A percentile compares a stretch with the other conserved stretches of the same genome.
Evolutionary conservation across 1,140 invertebrate genomes (phyloP).

Genomic region (Papilio polyxenes): DNA sequence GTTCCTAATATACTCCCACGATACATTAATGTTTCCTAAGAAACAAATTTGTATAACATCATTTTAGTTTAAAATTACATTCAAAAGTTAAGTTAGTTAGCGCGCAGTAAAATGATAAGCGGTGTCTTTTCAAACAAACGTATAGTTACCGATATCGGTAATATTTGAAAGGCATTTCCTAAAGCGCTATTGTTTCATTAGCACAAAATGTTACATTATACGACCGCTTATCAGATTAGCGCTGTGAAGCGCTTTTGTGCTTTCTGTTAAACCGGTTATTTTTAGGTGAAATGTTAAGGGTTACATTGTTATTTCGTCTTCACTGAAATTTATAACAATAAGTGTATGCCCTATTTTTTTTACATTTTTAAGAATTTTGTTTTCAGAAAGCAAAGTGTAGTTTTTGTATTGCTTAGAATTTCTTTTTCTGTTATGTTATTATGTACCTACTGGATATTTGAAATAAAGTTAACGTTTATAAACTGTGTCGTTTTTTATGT

Average conservation of each 20-base stretch:
- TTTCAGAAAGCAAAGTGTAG: not conserved
- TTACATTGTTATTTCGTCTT: not conserved
- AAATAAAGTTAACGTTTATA: too few relatives aligned
- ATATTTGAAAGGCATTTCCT: constrained; percentile 49
- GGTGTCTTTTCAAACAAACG: not conserved
- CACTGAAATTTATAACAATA: constrained; percentile 28
- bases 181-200: constrained; percentile 55
- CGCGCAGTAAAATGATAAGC: constrained; percentile 2
- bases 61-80: constrained; percentile 8
- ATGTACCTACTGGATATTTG: not conserved
- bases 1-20: not conserved
- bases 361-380: not conserved
- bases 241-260: constrained; percentile 25
- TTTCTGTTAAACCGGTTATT: constrained; percentile 40
- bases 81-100: not conserved
- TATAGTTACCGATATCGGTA: constrained; percentile 25
- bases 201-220: constrained; percentile 54
- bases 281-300: constrained; percentile 43
- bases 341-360: not conserved
- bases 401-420: not conserved
- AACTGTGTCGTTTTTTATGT: too few relatives aligned
- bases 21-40: not conserved
- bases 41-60: not conserved
- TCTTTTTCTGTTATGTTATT: not conserved
- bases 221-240: constrained; percentile 52